Percentiles rank a stretch among this genome's conserved stretches.
phyloP scores from a whole-genome alignment of 2,113 vertebrate species.

The Peucedramus taeniatus region DNA sequence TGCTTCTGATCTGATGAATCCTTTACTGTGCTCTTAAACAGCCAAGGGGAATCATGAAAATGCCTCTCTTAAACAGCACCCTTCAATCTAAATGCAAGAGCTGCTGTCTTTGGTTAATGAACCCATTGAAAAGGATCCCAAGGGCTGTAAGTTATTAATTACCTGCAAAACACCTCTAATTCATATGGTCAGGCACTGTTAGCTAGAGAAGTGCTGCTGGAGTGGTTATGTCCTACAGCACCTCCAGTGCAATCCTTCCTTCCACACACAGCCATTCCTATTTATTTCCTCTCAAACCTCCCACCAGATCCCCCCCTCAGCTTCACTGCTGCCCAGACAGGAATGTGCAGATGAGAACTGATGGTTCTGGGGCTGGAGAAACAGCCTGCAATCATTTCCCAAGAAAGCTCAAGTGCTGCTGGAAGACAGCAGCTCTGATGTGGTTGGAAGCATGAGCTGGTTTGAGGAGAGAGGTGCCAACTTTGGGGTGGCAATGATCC shows the following conservation, averaged over 20 bases:
- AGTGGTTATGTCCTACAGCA: background rate
- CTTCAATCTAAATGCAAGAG: background rate
- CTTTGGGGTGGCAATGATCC: background rate
- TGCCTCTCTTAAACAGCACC: background rate
- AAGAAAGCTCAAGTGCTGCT: slow-evolving; percentile 43
- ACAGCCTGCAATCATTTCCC: background rate
- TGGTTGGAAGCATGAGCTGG: background rate
- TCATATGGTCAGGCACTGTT: background rate
- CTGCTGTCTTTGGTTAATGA: background rate
- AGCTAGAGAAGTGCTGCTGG: background rate
- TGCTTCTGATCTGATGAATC: background rate
- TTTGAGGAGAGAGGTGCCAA: background rate
- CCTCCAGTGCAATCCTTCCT: background rate
- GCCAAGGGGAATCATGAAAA: background rate
- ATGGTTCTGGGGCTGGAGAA: background rate
- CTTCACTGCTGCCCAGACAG: background rate
- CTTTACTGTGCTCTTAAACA: background rate
- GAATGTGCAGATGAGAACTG: background rate
- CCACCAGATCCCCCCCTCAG: background rate
- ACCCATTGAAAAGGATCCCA: background rate
- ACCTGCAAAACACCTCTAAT: background rate
- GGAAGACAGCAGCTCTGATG: background rate
- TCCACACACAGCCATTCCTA: background rate
- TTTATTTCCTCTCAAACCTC: background rate
- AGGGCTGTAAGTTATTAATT: background rate